Evolutionary conservation across 1,140 invertebrate genomes (phyloP).

Genomic region (Anoplolepis gracilipes): DNA sequence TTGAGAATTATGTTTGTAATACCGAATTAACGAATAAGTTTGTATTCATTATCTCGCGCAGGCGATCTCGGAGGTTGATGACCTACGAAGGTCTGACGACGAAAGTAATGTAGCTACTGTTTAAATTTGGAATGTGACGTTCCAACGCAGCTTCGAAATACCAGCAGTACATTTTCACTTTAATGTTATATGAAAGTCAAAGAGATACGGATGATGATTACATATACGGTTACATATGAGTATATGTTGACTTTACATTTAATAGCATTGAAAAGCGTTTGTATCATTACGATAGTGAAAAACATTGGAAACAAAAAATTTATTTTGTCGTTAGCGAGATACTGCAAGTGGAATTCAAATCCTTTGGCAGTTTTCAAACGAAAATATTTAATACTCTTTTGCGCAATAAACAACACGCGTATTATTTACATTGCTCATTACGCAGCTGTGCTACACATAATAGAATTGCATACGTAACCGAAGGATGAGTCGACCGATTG

Average conservation of each 20-base stretch:
- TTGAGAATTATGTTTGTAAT: neutral
- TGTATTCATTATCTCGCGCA: neutral
- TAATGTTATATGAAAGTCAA: slow-evolving; percentile 1
- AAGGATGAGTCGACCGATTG: slow-evolving; percentile 44
- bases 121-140: slow-evolving; percentile 56
- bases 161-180: neutral
- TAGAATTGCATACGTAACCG: slow-evolving; percentile 31
- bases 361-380: neutral
- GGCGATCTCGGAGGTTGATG: slow-evolving; percentile 27
- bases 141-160: slow-evolving; percentile 6
- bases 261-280: slow-evolving; percentile 1
- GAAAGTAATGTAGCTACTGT: slow-evolving; percentile 41
- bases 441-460: slow-evolving; percentile 35
- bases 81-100: slow-evolving; percentile 25
- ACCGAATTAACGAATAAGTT: slow-evolving; percentile 4
- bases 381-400: slow-evolving; percentile 36
- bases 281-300: neutral
- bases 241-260: neutral
- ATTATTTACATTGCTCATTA: slow-evolving; percentile 51
- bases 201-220: neutral
- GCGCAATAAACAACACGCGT: neutral
- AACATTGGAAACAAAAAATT: neutral
- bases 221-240: neutral
- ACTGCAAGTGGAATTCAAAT: neutral
- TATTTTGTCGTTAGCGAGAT: neutral